Base-by-base conservation (phyloP, 2,113 vertebrate species). In the Chlorocebus sabaeus region DNA sequence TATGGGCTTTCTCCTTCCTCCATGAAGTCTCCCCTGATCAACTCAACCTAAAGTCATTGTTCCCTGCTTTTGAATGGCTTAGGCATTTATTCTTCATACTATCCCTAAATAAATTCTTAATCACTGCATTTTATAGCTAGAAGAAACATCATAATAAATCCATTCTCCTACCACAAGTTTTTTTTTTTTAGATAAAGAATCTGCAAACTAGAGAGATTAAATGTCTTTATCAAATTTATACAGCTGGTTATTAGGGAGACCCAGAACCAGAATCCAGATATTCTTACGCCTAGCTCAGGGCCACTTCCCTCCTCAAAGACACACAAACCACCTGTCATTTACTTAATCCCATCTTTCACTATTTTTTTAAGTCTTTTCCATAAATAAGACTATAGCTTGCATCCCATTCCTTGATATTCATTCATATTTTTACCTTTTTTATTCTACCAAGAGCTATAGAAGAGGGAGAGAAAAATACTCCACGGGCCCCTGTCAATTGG, bases 131-230 rank as follows among this genome's bases (percentile, higher is more conserved):
- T 89, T 73, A 85, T 70, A 86, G 23, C 38, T 68, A 73, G 16
- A 68, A 97, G 55, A 38, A 45, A 45, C 6, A 45, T 30, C 55
- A 16, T 57, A 90, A 61, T 13, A 79, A 43, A 72, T 86, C 12
- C 11, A 89, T 61, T 84, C 84, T 73, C 35, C 70, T 45, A 64
- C n/a, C 1, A 64, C 64, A 5, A 45, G 52, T 20, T 55, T 32
- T 78, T 38, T 38, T 38, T 57, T 89, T 93, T 68, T 76, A 96
- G 78, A 90, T 78, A 50, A 95, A 95, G 73, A 87, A 95, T 50
- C 48, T 52, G 8, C 92, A 25, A 93, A 67, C 18, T n/a, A 76
- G 35, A 61, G 22, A 75, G 57, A 50, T 10, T 9, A 81, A 52
- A 45, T 40, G 8, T 5, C 86, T 80, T 86, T 81, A 59, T 96